Evolutionary conservation across 2,113 vertebrate species (phyloP), one percentile per base, ranked within the genome.

Genomic region (Labrus mixtus): DNA sequence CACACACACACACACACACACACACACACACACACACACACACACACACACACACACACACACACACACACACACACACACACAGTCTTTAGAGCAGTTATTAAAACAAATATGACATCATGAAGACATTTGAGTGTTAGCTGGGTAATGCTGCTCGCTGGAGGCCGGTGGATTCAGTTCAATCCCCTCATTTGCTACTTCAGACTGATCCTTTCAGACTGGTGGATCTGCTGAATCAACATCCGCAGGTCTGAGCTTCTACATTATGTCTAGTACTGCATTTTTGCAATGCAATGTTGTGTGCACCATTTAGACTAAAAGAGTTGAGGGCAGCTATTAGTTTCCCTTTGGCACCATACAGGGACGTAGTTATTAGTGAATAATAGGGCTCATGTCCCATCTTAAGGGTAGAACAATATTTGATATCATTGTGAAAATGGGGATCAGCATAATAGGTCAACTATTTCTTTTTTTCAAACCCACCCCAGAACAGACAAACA

Each of bases 141-240:
- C 71, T 33, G 67, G 37, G 67, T 70, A 57, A 56, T 51, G 10
- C 73, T 20, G 43, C 33, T 62, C 10, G 65, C 41, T 65, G 6
- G 33, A 60, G 82, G 82, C 65, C 50, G 10, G 9, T 17, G 68
- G 70, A 55, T 68, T 67, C 19, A 48, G 66, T 10, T 33, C 10
- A 58, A 61, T 72, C 39, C 50, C 46, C 19, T 41, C 10, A 57
- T 73, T 33, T 46, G 37, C 74, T 56, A 20, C 68, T 61, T 77
- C 22, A 61, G 65, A 57, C 51, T 13, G 19, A 79, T 79, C 60
- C 55, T 12, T 50, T 79, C 48, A 63, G 81, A 81, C 50, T 60
- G 68, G 9, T 63, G 84, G 57, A 76, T 73, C 46, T 39, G 45
- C 17, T 76, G 11, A 69, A 68, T 55, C 76, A 86, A 84, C 73